These are phyloP conservation scores for Drosophila seguyi DNA, from an alignment of 1,140 invertebrate species.

Conservation along the genomic window DNA sequence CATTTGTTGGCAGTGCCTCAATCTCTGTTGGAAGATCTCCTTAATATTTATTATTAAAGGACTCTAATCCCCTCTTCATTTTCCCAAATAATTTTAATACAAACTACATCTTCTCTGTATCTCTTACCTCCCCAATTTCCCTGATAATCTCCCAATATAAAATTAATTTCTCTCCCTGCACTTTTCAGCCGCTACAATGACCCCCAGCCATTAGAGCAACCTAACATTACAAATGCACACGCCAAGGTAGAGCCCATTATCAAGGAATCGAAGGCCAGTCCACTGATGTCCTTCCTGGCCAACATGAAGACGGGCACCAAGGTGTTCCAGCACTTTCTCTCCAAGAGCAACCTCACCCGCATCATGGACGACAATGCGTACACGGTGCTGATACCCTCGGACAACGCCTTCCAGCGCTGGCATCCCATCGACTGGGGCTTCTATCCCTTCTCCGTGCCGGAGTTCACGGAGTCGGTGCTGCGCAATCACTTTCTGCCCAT, in stretches of 20 bases:
- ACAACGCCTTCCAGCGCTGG: constrained; percentile 89
- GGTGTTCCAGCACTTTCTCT: constrained; percentile 88
- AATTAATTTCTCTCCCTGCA: neutral
- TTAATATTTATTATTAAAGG: neutral
- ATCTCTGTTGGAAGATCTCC: too few species aligned
- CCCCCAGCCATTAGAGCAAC: constrained; percentile 83
- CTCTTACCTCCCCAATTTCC: neutral
- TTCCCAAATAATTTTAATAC: neutral
- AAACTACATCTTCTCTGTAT: too few species aligned
- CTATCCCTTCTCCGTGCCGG: constrained; percentile 89
- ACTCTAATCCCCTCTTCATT: neutral
- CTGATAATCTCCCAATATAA: too few species aligned
- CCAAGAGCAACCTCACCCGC: constrained; percentile 87
- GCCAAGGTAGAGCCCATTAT: constrained; percentile 82
- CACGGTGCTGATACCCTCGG: constrained; percentile 88
- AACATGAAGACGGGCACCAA: constrained; percentile 88
- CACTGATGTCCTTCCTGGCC: constrained; percentile 87
- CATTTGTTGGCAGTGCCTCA: too few species aligned
- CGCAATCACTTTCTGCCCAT: constrained; percentile 88
- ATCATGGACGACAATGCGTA: constrained; percentile 87
- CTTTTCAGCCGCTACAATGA: constrained; percentile 78
- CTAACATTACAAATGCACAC: constrained; percentile 79
- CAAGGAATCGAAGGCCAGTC: constrained; percentile 86
- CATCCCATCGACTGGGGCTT: constrained; percentile 90
- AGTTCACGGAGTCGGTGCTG: constrained; percentile 88